These are phyloP conservation scores for Falco novaeseelandiae DNA, from an alignment of 2,797 vertebrate species.

Conservation along the genomic window DNA sequence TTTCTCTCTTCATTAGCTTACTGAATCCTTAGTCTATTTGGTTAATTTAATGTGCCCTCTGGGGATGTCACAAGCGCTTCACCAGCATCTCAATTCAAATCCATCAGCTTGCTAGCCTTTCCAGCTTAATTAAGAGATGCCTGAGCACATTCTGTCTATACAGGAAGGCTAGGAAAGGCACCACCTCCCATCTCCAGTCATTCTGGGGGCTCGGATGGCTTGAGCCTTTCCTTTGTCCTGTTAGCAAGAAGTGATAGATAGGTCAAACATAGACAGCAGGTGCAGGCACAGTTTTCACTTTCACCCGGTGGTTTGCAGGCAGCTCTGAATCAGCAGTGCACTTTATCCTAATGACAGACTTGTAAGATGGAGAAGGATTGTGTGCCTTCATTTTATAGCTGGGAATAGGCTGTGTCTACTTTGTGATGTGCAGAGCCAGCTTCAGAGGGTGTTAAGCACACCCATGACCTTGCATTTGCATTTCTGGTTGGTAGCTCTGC, in stretches of 20 bases:
- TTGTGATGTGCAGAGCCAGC: background rate
- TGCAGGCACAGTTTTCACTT: background rate
- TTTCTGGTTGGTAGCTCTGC: background rate
- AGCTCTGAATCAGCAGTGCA: background rate
- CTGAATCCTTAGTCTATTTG: slow-evolving; percentile 66
- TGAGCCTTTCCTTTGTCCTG: background rate
- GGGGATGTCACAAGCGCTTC: slow-evolving; percentile 54
- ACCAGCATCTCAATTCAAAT: slow-evolving; percentile 58
- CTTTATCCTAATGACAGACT: background rate
- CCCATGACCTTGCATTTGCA: background rate
- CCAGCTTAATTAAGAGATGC: slow-evolving; percentile 67
- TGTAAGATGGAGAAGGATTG: background rate
- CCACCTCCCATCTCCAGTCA: background rate
- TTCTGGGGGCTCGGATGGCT: background rate
- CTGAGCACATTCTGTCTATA: background rate
- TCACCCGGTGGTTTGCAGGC: background rate
- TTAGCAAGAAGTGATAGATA: background rate
- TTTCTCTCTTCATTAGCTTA: slow-evolving; percentile 66
- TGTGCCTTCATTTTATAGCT: background rate
- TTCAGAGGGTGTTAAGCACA: background rate
- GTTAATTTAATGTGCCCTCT: slow-evolving; percentile 72
- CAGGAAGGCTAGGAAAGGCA: background rate
- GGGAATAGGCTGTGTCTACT: background rate
- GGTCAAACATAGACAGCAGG: background rate
- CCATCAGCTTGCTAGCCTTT: slow-evolving; percentile 60